Percentiles rank a stretch among this genome's conserved stretches.
phyloP scores from a whole-genome alignment of 2,888 invertebrate genomes.

The Cryptocephalus moraei region DNA sequence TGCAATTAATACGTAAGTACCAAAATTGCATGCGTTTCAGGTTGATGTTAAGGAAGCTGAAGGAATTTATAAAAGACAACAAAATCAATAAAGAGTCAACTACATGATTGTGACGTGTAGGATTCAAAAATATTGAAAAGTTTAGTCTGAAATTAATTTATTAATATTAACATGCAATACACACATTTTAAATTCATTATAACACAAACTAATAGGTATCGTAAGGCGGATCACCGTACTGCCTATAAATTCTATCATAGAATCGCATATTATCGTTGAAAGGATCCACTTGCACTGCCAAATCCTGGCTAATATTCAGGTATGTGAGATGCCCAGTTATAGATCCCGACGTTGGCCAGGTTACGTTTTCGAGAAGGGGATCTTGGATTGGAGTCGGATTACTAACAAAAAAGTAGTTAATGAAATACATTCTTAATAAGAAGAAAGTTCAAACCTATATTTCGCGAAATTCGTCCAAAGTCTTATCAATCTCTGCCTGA shows the following conservation, averaged over 20 bases:
- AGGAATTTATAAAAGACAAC: too few relatives aligned
- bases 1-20: too few relatives aligned
- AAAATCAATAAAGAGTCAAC: too few relatives aligned
- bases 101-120: too few relatives aligned
- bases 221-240: constrained; percentile 14
- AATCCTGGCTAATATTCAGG: constrained; percentile 6
- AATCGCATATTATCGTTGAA: constrained; percentile 15
- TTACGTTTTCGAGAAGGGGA: constrained; percentile 9
- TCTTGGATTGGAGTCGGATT: constrained; percentile 14
- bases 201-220: constrained; percentile 13
- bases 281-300: constrained; percentile 8
- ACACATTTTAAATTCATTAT: too few relatives aligned
- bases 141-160: too few relatives aligned
- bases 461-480: constrained; percentile 26
- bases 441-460: constrained; percentile 13
- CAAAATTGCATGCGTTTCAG: too few relatives aligned
- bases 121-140: too few relatives aligned
- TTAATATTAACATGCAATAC: too few relatives aligned
- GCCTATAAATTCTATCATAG: constrained; percentile 14
- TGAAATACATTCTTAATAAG: too few relatives aligned
- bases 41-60: too few relatives aligned
- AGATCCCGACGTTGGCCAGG: constrained; percentile 7
- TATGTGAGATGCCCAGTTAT: constrained; percentile 3
- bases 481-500: constrained; percentile 15
- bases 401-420: background rate